A percentile compares a stretch with the other conserved stretches of the same genome.
phyloP scores from a whole-genome alignment of 2,113 vertebrate genomes.

The Genyomyrus donnyi region DNA sequence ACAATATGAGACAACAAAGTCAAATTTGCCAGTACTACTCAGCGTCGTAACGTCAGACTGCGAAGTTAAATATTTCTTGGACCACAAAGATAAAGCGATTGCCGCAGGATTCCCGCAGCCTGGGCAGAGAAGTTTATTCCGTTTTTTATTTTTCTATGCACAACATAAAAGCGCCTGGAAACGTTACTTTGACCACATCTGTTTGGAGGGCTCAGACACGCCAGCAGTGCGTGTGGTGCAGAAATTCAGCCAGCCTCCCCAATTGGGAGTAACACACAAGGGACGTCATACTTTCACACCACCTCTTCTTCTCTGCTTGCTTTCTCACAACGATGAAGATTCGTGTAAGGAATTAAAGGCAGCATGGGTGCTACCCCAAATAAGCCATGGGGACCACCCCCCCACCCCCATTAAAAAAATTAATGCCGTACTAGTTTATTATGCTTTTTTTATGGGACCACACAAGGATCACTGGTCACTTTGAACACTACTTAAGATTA shows the following conservation, averaged over 20 bases:
- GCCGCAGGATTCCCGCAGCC: background rate
- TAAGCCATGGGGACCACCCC: background rate
- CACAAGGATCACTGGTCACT: background rate
- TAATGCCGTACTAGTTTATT: background rate
- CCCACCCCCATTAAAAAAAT: background rate
- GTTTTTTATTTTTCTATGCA: background rate
- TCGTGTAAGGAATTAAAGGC: background rate
- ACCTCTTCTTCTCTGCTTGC: background rate
- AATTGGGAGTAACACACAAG: background rate
- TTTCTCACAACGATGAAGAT: background rate
- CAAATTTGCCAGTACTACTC: background rate
- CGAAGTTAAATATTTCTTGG: background rate
- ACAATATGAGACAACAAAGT: background rate
- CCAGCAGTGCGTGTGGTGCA: background rate
- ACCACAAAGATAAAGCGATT: background rate
- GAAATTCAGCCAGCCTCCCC: background rate
- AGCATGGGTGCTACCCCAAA: background rate
- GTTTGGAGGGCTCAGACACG: background rate
- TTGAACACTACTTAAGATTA: background rate
- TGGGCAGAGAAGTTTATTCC: background rate
- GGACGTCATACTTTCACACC: background rate
- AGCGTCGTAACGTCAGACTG: background rate
- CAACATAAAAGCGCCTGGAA: conserved; percentile 1
- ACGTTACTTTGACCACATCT: background rate
- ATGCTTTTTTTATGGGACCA: background rate